A percentile compares a stretch with the other conserved stretches of the same genome.
phyloP scores from a whole-genome alignment of 2,797 vertebrate species.

The Lepus townsendii region DNA sequence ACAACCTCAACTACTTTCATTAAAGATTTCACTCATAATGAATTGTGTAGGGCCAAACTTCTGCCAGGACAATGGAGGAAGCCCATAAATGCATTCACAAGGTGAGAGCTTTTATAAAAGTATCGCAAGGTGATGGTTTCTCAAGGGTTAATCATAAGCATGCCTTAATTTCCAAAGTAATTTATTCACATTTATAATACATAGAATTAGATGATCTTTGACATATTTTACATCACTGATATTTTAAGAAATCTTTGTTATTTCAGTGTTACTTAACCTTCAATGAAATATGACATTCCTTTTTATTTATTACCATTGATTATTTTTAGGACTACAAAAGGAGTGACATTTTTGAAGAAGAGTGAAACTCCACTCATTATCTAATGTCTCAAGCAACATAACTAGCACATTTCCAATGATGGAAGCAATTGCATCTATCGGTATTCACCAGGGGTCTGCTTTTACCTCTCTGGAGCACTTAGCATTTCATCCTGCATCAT shows the following conservation, averaged over 20 bases:
- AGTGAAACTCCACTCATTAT: background rate
- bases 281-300: background rate
- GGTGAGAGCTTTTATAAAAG: background rate
- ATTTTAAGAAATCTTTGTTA: background rate
- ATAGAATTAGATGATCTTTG: background rate
- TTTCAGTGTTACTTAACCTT: background rate
- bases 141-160: background rate
- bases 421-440: background rate
- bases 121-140: background rate
- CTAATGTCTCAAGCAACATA: background rate
- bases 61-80: background rate
- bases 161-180: background rate
- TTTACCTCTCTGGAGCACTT: background rate
- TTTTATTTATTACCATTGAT: background rate
- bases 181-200: background rate
- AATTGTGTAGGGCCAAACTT: background rate
- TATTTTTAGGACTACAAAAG: background rate
- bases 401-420: background rate
- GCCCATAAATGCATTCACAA: background rate
- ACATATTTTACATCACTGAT: background rate
- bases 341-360: background rate
- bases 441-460: background rate
- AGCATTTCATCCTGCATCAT: constrained; percentile 23
- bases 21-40: background rate
- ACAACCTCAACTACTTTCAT: background rate